These are phyloP conservation scores for Taxidea taxus DNA, from an alignment of 2,113 vertebrate genomes.

Conservation along the genomic window DNA sequence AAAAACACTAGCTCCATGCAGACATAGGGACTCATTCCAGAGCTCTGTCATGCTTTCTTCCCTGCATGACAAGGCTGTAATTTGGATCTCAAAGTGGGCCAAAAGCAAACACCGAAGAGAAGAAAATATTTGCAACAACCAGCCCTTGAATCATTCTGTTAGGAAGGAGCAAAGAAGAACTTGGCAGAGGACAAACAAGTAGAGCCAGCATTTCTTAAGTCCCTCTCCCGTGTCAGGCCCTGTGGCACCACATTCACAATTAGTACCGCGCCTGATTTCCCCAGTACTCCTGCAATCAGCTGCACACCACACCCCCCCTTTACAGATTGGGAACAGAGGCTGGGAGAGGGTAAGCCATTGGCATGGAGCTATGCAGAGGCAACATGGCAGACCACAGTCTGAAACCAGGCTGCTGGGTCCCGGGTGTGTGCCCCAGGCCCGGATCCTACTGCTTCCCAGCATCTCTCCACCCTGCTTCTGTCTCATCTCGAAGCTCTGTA, in stretches of 20 bases:
- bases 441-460: rapidly evolving
- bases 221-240: no score
- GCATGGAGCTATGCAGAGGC: rapidly evolving
- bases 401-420: not conserved
- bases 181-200: not conserved
- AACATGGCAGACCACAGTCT: not conserved
- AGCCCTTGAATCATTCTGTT: not conserved
- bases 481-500: not conserved
- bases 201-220: not conserved
- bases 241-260: not conserved
- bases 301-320: not conserved
- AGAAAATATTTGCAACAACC: not conserved
- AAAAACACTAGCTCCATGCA: rapidly evolving
- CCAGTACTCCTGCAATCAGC: not conserved
- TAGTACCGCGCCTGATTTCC: not conserved
- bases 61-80: not conserved
- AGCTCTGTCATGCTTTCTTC: not conserved
- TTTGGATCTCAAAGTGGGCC: not conserved
- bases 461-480: rapidly evolving
- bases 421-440: not conserved
- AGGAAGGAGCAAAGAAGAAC: not conserved
- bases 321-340: not conserved
- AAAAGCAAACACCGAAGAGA: not conserved
- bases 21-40: not conserved
- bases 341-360: not conserved